phyloP scores from a whole-genome alignment of 2,797 vertebrate species.

The Siniperca scherzeri region DNA sequence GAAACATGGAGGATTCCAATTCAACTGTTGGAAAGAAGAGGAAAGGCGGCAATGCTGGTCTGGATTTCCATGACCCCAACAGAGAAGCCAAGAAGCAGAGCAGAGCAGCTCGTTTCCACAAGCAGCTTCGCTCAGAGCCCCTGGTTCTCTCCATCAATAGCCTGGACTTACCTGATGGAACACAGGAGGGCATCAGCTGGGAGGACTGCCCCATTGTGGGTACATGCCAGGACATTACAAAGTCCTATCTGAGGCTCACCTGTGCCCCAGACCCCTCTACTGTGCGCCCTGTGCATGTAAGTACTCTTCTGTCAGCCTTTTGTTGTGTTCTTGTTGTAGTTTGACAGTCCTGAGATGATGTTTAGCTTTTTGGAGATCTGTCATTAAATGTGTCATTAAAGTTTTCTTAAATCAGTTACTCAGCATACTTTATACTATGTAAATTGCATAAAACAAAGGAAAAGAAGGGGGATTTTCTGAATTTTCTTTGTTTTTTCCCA shows the following conservation, averaged over 20 bases:
- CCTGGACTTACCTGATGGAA: constrained; percentile 82
- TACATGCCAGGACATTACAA: constrained; percentile 93
- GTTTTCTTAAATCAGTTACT: not conserved
- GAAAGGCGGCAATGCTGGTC: constrained; percentile 85
- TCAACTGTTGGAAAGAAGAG: constrained; percentile 84
- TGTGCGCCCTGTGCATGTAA: constrained; percentile 90
- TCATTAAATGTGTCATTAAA: not conserved
- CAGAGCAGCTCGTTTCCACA: constrained; percentile 93
- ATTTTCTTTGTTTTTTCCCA: constrained; percentile 55
- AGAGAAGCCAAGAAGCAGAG: constrained; percentile 95
- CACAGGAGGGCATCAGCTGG: constrained; percentile 91
- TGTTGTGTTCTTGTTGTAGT: not conserved
- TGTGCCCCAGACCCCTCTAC: constrained; percentile 93
- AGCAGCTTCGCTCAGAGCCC: constrained; percentile 91
- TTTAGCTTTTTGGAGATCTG: not conserved
- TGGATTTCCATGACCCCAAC: constrained; percentile 93
- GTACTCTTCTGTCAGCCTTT: constrained; percentile 16
- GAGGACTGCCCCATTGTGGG: constrained; percentile 95
- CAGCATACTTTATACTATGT: not conserved
- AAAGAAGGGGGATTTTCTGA: not conserved
- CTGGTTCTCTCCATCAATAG: constrained; percentile 90
- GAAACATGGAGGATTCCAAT: constrained; percentile 84
- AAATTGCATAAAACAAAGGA: not conserved
- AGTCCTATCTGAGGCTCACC: constrained; percentile 93
- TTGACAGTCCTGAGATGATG: not conserved